phyloP scores from a whole-genome alignment of 2,888 invertebrate genomes.

The Troides helena region DNA sequence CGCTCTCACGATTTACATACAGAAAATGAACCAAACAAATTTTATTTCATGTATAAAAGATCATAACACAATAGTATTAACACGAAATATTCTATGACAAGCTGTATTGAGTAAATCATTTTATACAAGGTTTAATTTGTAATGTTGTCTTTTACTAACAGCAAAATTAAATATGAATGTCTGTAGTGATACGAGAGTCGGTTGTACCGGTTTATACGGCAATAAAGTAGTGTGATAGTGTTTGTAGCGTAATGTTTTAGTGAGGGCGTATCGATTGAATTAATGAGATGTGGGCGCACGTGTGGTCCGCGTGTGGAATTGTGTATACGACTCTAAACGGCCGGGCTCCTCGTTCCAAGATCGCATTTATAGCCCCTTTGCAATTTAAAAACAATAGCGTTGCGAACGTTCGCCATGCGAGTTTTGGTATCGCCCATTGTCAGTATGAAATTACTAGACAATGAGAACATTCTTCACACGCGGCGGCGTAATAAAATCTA shows the following conservation, averaged over 20 bases:
- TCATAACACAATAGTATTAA: too few relatives aligned
- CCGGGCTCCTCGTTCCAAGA: slow-evolving; percentile 53
- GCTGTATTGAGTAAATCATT: neutral
- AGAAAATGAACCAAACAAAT: neutral
- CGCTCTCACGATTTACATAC: neutral
- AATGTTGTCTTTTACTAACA: neutral
- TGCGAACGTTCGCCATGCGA: slow-evolving; percentile 49
- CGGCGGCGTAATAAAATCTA: slow-evolving; percentile 26
- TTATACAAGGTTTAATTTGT: neutral
- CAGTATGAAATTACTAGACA: slow-evolving; percentile 25
- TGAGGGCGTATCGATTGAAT: slow-evolving; percentile 75
- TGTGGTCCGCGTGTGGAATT: slow-evolving; percentile 69
- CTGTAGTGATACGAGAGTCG: slow-evolving; percentile 43
- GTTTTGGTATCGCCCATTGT: slow-evolving; percentile 41
- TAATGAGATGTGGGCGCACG: slow-evolving; percentile 76
- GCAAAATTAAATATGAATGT: slow-evolving; percentile 33
- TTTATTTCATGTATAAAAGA: too few relatives aligned
- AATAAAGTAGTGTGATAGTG: slow-evolving; percentile 62
- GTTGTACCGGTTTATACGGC: slow-evolving; percentile 51
- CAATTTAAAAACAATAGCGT: slow-evolving; percentile 69
- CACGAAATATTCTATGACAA: neutral
- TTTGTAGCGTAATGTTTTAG: slow-evolving; percentile 68
- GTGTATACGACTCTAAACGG: slow-evolving; percentile 60
- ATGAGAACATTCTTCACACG: slow-evolving; percentile 32
- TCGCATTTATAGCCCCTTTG: slow-evolving; percentile 60